These are phyloP conservation scores for Mastacembelus armatus DNA, from an alignment of 2,797 vertebrate species.

Conservation along the genomic window DNA sequence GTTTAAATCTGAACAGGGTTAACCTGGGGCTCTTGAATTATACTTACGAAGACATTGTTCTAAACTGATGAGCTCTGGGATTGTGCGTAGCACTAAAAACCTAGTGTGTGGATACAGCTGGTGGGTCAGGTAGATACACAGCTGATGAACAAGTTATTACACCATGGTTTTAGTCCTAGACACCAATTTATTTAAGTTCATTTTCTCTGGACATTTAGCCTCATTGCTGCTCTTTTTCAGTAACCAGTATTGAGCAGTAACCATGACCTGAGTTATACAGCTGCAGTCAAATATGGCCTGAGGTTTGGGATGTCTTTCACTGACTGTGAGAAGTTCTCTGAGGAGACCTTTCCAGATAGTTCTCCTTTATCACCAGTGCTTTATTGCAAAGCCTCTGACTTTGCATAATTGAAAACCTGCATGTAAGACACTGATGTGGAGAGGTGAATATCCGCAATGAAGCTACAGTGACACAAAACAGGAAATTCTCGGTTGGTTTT, in stretches of 20 bases:
- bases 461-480: too few relatives aligned
- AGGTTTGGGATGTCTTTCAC: not conserved
- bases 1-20: slow-evolving; percentile 49
- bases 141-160: not conserved
- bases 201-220: not conserved
- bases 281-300: too few relatives aligned
- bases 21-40: slow-evolving; percentile 35
- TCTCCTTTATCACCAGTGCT: not conserved
- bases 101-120: slow-evolving; percentile 22
- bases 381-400: slow-evolving; percentile 10
- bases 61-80: slow-evolving; percentile 9
- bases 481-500: too few relatives aligned
- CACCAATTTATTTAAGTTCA: not conserved
- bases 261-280: too few relatives aligned
- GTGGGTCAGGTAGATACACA: not conserved
- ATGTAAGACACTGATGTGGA: not conserved
- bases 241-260: too few relatives aligned
- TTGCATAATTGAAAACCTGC: slow-evolving; percentile 1
- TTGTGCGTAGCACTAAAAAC: slow-evolving; percentile 24
- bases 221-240: too few relatives aligned
- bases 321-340: not conserved
- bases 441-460: too few relatives aligned
- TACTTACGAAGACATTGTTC: slow-evolving; percentile 34
- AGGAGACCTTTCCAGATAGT: too few relatives aligned
- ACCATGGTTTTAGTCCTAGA: not conserved